Evolutionary conservation across 2,888 invertebrate species (phyloP).

Genomic region (Kuschelorhynchus macadamiae): DNA sequence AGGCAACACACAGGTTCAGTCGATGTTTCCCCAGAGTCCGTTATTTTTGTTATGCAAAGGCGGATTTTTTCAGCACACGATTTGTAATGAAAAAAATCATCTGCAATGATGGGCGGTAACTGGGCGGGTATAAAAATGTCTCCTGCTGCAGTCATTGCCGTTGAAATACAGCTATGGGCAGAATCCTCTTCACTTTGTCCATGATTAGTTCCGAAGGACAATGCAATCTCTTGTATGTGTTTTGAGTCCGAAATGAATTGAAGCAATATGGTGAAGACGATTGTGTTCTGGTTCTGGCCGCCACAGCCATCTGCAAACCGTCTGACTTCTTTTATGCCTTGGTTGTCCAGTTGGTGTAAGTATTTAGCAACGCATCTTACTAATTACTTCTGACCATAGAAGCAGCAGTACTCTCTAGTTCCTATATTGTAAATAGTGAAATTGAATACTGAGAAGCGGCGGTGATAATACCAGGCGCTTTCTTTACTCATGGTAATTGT

Average conservation of each 20-base stretch:
- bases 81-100: too few species aligned
- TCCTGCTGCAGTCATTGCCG: neutral
- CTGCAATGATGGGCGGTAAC: too few species aligned
- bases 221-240: neutral
- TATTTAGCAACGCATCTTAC: neutral
- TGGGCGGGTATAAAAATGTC: slow-evolving; percentile 9
- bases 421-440: neutral
- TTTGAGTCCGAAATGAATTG: neutral
- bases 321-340: slow-evolving; percentile 1
- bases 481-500: slow-evolving; percentile 1
- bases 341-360: neutral
- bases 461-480: neutral
- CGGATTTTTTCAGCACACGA: too few species aligned
- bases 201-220: slow-evolving; percentile 5
- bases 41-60: too few species aligned
- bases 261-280: slow-evolving; percentile 1
- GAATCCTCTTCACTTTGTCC: slow-evolving; percentile 4
- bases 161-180: slow-evolving; percentile 1
- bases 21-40: too few species aligned
- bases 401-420: too few species aligned
- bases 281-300: neutral
- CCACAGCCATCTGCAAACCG: neutral
- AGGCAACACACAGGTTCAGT: too few species aligned
- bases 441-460: neutral
- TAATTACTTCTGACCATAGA: too few species aligned